phyloP scores from a whole-genome alignment of 2,113 vertebrate genomes.

The Nymphicus hollandicus region DNA sequence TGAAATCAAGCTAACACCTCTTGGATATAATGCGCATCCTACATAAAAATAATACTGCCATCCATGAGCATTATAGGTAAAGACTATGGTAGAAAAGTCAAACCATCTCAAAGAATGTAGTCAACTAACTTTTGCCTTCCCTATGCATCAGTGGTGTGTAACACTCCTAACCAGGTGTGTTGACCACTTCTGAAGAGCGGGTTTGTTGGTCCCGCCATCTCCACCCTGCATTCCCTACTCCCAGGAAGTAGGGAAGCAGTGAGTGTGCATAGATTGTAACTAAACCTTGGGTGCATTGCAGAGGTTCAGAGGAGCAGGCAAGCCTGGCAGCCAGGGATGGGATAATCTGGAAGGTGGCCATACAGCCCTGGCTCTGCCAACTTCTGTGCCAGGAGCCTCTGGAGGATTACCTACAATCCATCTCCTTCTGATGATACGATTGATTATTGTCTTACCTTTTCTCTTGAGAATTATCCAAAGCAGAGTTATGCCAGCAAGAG shows the following conservation, averaged over 20 bases:
- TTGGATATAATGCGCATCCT: background rate
- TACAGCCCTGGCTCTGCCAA: background rate
- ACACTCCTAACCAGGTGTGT: background rate
- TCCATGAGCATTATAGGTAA: background rate
- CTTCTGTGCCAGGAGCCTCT: background rate
- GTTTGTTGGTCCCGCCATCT: background rate
- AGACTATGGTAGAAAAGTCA: background rate
- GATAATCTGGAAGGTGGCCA: background rate
- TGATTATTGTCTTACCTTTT: background rate
- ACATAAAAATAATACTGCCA: background rate
- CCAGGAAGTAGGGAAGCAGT: background rate
- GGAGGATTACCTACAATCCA: background rate
- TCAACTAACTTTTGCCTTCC: background rate
- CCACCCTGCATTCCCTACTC: background rate
- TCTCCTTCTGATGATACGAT: background rate
- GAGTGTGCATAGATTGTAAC: background rate
- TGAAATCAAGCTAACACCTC: background rate
- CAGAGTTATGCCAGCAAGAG: background rate
- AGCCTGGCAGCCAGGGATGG: background rate
- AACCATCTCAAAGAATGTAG: background rate
- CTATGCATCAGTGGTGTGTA: background rate
- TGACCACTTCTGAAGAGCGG: background rate
- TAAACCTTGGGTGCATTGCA: background rate
- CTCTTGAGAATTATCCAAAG: background rate
- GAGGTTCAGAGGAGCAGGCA: background rate